Base-by-base conservation (phyloP, 1,140 invertebrate species). In the Trichogramma pretiosum region DNA sequence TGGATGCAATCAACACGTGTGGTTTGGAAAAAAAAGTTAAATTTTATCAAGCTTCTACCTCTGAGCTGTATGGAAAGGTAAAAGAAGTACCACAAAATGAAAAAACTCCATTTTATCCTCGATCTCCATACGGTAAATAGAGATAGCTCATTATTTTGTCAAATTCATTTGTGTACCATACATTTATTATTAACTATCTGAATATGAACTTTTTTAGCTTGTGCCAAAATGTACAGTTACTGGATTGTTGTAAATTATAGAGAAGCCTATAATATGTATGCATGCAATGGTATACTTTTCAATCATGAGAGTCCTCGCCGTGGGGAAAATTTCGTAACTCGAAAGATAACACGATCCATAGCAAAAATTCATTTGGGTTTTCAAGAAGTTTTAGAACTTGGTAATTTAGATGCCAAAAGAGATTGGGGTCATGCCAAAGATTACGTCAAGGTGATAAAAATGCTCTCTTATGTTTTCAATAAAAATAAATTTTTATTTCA, bases 351-450 rank as follows among this genome's bases (percentile, higher is more conserved):
- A 0, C 78, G 96, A 33, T 90, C 88, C 24, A 94, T 99, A 16
- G 93, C 96, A 7, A 99, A 99, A 74, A 98, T 99, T 56, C 75
- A 80, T 43, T 73, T 96, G 2, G 91, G 92, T 7, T 80, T 92
- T 48, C 80, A 93, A 64, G 84, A 96, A 52, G 78, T 73, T 47
- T 72, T 99, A 38, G 89, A 98, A 69, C 74, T 99, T 23, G 97
- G 97, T 32, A 98, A 98, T 71, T 74, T 99, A 48, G 93, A 98
- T 72, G 87, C 95, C 13, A 86, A 87, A 66, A 76, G 97, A 62
- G 97, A 99, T 72, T 99, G 97, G 97, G 97, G 97, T 10, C 97
- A 99, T 76, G 97, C 97, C 0, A 92, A 84, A 68, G 96, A 99
- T 74, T 99, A 98, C 74, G 91, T 99, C 22, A 98, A 78, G 90